These are phyloP conservation scores for Acutogordius australiensis DNA, from an alignment of 2,888 invertebrate species.

Conservation along the genomic window DNA sequence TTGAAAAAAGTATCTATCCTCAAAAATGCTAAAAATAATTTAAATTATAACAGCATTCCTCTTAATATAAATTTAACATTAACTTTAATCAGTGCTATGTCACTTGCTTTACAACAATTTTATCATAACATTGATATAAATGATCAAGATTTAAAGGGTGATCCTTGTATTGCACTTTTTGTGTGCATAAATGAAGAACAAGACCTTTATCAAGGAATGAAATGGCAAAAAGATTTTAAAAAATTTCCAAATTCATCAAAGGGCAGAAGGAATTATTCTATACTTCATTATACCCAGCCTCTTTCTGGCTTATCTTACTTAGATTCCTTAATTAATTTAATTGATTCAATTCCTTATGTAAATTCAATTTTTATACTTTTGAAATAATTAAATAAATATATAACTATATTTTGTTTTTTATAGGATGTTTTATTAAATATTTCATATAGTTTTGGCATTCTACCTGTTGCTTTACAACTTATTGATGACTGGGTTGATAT, in stretches of 20 bases:
- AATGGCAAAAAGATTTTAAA: not conserved
- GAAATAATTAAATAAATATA: too few relatives aligned
- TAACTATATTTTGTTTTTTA: not conserved
- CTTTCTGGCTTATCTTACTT: not conserved
- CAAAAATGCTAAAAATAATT: not conserved
- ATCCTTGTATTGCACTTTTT: not conserved
- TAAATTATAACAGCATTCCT: not conserved
- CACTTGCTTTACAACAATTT: not conserved
- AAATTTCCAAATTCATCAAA: not conserved
- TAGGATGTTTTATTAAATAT: not conserved
- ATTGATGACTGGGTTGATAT: too few relatives aligned
- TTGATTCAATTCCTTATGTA: not conserved
- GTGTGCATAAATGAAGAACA: slow-evolving; percentile 4
- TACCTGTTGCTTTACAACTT: too few relatives aligned
- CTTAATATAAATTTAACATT: not conserved
- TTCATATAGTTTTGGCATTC: too few relatives aligned
- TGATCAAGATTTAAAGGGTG: not conserved
- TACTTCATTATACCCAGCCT: slow-evolving; percentile 1
- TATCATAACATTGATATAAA: not conserved
- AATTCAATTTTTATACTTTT: not conserved
- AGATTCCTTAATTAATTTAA: not conserved
- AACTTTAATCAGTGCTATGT: not conserved
- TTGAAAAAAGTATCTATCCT: not conserved
- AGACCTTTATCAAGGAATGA: not conserved
- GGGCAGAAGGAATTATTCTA: not conserved